Base-by-base conservation (phyloP, 2,113 vertebrate genomes). In the Aptenodytes patagonicus region DNA sequence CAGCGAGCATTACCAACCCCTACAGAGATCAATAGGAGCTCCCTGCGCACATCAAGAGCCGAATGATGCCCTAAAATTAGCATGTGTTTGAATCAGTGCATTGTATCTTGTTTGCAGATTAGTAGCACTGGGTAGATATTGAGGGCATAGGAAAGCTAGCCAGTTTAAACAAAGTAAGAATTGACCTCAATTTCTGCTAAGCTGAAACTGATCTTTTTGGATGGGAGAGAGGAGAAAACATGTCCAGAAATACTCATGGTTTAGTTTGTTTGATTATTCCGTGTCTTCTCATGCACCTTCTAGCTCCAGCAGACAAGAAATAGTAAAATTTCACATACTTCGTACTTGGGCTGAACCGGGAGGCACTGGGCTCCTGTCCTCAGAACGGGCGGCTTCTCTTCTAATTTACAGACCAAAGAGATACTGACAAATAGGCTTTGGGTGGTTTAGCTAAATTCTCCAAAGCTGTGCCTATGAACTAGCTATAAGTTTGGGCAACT, bases 31-130 rank as follows among this genome's bases (percentile, higher is more conserved):
- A 96, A 90, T 90, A 92, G 82, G 81, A 91, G 71, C 87, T 93
- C 89, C 84, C 89, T 90, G 82, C 95, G 94, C 87, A 66, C 95
- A 97, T 94, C 84, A 88, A 96, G 91, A 85, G 82, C 82, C 86
- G 78, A 90, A 86, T 55, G 90, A 93, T 96, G 90, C 95, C 93
- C 94, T 94, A 93, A 97, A 95, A 96, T 96, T 96, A 96, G 91
- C 94, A 91, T 88, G 68, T 83, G 75, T 93, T 93, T 91, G 93
- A 95, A 91, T 97, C 82, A 80, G 75, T 93, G 75, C 72, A 94
- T 87, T 93, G 92, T 95, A 95, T 91, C 95, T 96, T 95, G 95
- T 93, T 95, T 97, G 92, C 96, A 96, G 96, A 95, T 94, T 92
- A 92, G 88, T 78, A 95, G 96, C 81, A 86, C 46, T 80, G 84